These are phyloP conservation scores for Oasisia sp. DNA, from an alignment of 2,888 invertebrate genomes.

Conservation along the genomic window DNA sequence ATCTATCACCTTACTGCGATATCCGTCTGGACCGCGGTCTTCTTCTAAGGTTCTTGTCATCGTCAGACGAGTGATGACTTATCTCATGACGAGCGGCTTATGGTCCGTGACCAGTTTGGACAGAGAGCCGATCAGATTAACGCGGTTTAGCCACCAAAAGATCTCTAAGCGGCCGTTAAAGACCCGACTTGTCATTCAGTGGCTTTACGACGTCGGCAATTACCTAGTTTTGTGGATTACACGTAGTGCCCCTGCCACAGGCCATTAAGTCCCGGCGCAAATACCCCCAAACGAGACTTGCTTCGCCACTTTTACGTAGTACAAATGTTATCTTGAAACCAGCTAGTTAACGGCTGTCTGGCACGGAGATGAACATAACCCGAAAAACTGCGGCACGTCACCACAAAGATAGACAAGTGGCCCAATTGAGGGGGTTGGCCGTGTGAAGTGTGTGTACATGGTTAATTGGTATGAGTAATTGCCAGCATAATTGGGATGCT, in stretches of 20 bases:
- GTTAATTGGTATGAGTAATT: not conserved
- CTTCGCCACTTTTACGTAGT: constrained; percentile 9
- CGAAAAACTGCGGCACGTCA: not conserved
- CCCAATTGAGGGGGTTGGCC: not conserved
- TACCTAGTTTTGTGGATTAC: not conserved
- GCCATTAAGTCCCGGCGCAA: not conserved
- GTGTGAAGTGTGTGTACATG: not conserved
- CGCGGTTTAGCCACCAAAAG: constrained; percentile 13
- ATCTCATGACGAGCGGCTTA: not conserved
- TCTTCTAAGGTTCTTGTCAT: not conserved
- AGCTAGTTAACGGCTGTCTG: not conserved
- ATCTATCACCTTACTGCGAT: not conserved
- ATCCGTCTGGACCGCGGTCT: not conserved
- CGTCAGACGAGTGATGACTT: not conserved
- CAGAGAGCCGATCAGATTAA: not conserved
- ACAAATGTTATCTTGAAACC: not conserved
- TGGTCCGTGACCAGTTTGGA: not conserved
- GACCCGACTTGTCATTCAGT: not conserved
- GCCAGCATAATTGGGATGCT: too few species aligned
- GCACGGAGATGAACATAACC: not conserved
- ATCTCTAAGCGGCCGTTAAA: not conserved
- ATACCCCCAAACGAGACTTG: not conserved
- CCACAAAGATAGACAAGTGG: not conserved
- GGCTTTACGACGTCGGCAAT: not conserved
- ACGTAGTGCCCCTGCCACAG: not conserved